Base-by-base conservation (phyloP, 2,797 vertebrate species). In the Brachyalestes nurse region DNA sequence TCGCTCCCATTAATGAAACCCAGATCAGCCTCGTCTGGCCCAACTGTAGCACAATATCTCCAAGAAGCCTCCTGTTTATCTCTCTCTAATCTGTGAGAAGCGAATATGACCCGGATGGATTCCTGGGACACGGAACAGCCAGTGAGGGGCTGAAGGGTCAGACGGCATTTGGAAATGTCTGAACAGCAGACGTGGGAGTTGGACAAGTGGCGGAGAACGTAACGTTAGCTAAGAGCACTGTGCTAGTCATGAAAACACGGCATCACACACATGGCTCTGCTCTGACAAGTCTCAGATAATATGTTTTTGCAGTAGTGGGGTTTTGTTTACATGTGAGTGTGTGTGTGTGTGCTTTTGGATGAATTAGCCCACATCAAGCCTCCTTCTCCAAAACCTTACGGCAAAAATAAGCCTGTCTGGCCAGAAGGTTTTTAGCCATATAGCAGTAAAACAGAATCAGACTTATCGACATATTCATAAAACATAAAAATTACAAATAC, bases 351-450 rank as follows among this genome's bases (percentile, higher is more conserved):
- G 64, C 83, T 87, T 86, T 72, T 84, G 60, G 64, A 86, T 53
- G 87, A 87, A 91, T 91, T 90, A 89, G 77, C 89, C 84, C 49
- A 28, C 9, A 78, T 77, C 79, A 38, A 82, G 89, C 86, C 88
- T 62, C 65, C 40, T 40, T 82, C 83, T 87, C 78, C 87, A 88
- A 86, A 82, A 82, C 21, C 21, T 57, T n/a, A 13, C 16, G 6
- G 6, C 40, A 42, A 67, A 86, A 89, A 83, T 65, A 69, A 81
- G 45, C 34, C 45, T 19, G 19, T 60, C 21, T 60, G 57, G n/a
- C 57, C 60, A 62, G 10, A 17, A 21, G 12, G 9, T 21, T 2
- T 1, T 38, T 10, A 65, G 62, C 12, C 6, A 13, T 40, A 19
- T 7, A 40, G 28, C 61, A 16, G 1, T 65, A 40, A 65, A 19